phyloP scores from a whole-genome alignment of 1,140 invertebrate species.

The Centruroides sculpturatus region DNA sequence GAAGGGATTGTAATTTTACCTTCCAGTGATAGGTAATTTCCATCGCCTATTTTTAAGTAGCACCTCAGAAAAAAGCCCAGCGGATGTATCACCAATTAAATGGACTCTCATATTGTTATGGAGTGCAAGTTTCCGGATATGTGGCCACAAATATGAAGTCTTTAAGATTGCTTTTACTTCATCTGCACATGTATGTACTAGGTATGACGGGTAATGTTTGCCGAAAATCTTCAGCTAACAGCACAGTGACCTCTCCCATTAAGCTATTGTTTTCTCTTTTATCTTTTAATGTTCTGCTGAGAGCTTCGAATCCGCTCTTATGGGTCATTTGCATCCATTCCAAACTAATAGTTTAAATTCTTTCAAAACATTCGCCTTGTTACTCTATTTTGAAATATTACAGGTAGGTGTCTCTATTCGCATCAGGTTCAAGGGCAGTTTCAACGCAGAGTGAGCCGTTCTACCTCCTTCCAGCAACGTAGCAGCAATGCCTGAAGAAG shows the following conservation, averaged over 20 bases:
- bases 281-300: neutral
- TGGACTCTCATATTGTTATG: no score
- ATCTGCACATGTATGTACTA: constrained; percentile 1
- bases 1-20: no score
- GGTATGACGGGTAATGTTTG: constrained; percentile 13
- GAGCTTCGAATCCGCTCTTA: constrained; percentile 17
- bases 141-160: neutral
- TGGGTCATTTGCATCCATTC: constrained; percentile 29
- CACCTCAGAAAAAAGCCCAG: no score
- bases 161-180: constrained; percentile 7
- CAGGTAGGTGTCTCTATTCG: constrained; percentile 11
- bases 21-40: no score
- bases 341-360: constrained; percentile 25
- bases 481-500: constrained; percentile 17
- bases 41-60: no score
- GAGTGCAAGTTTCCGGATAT: no score
- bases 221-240: constrained; percentile 11
- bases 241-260: constrained; percentile 8
- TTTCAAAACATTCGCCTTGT: constrained; percentile 20
- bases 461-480: constrained; percentile 33
- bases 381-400: constrained; percentile 19
- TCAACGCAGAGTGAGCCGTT: constrained; percentile 37
- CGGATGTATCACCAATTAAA: no score
- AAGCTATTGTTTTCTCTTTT: neutral
- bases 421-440: constrained; percentile 24